A percentile compares a stretch with the other conserved stretches of the same genome.
These are phyloP conservation scores for Hiodon alosoides DNA, from an alignment of 2,113 vertebrate genomes.

Conservation along the genomic window DNA sequence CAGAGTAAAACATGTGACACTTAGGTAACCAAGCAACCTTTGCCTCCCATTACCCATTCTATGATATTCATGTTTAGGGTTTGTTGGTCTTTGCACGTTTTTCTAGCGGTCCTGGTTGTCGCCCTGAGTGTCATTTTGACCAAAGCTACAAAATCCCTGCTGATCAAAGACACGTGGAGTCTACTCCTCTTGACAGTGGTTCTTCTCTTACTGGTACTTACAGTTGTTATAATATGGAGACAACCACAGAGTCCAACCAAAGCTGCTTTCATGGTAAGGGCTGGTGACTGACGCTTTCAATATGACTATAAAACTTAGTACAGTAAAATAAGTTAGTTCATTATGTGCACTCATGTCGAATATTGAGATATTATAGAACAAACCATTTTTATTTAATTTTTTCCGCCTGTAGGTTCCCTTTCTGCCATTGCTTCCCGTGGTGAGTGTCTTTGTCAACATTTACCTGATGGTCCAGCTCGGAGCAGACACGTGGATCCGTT, in stretches of 20 bases:
- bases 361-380: neutral
- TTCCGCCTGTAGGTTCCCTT: constrained; percentile 66
- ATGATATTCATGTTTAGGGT: too few species aligned
- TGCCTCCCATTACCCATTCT: too few species aligned
- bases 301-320: neutral
- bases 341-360: neutral
- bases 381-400: neutral
- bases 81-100: neutral
- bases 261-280: constrained; percentile 72
- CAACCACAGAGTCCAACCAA: constrained; percentile 67
- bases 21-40: too few species aligned
- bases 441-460: constrained; percentile 67
- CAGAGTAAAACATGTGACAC: too few species aligned
- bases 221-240: constrained; percentile 61
- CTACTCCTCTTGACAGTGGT: constrained; percentile 52
- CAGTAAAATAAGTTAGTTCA: neutral
- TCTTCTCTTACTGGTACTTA: constrained; percentile 46
- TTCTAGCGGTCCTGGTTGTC: constrained; percentile 54
- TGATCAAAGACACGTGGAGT: constrained; percentile 52
- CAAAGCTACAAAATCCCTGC: constrained; percentile 50
- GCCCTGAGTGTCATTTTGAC: constrained; percentile 52
- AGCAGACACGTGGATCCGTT: constrained; percentile 65
- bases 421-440: constrained; percentile 66
- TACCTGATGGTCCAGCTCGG: constrained; percentile 71
- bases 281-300: neutral